phyloP scores from a whole-genome alignment of 1,140 invertebrate genomes.

The Cheumatopsyche charites region DNA sequence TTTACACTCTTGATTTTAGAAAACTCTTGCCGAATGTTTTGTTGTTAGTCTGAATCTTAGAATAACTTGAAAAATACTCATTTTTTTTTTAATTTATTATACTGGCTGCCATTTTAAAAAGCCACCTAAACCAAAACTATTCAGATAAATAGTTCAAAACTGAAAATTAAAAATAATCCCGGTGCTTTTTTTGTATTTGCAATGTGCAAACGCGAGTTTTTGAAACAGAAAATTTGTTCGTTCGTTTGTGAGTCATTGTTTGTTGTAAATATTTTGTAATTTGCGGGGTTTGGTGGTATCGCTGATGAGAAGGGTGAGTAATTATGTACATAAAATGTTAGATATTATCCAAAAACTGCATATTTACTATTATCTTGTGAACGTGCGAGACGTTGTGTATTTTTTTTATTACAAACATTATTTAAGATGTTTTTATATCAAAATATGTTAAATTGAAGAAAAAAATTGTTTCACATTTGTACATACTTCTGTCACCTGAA shows the following conservation, averaged over 20 bases:
- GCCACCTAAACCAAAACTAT: conserved; percentile 29
- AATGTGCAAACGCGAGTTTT: background rate
- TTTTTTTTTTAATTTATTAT: conserved; percentile 23
- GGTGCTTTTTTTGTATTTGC: conserved; percentile 1
- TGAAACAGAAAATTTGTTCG: conserved; percentile 18
- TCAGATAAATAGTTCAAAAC: conserved; percentile 14
- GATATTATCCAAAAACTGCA: conserved; percentile 28
- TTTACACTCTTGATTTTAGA: background rate
- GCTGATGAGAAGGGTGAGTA: conserved; percentile 41
- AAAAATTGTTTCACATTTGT: conserved; percentile 6
- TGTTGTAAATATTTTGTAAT: conserved; percentile 46
- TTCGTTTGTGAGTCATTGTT: conserved; percentile 45
- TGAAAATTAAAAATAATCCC: background rate
- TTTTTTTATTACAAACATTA: conserved; percentile 14
- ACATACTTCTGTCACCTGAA: background rate
- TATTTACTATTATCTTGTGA: background rate
- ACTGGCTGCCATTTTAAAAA: conserved; percentile 1
- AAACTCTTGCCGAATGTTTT: background rate
- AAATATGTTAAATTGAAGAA: background rate
- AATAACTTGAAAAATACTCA: conserved; percentile 24
- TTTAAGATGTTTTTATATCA: conserved; percentile 16
- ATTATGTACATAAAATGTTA: conserved; percentile 46
- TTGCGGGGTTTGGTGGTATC: conserved; percentile 28
- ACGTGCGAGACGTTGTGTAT: background rate
- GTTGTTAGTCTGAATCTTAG: background rate